A percentile compares a stretch with the other conserved stretches of the same genome.
Conservation (phyloP, 2,797 vertebrate genomes). For the Argyrosomus regius region DNA sequence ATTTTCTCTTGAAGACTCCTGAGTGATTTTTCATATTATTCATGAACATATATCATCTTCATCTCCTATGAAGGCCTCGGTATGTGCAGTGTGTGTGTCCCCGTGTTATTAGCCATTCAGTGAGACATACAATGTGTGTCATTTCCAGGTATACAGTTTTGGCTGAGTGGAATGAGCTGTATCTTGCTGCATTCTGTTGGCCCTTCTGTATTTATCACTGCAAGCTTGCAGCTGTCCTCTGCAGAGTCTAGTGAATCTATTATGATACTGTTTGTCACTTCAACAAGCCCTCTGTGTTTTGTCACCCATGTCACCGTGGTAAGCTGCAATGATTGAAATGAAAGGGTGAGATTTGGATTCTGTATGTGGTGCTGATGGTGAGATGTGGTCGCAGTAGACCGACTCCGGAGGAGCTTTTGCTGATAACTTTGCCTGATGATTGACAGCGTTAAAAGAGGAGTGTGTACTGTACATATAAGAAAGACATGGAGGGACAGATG, state of each 20-base stretch:
- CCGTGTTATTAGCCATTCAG: conserved; percentile 43
- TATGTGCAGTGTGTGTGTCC: conserved; percentile 1
- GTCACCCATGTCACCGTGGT: conserved; percentile 46
- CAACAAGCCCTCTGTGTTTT: conserved; percentile 46
- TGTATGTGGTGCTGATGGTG: conserved; percentile 24
- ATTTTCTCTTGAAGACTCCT: not conserved
- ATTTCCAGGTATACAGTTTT: conserved; percentile 42
- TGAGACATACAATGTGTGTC: conserved; percentile 48
- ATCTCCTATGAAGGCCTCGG: not conserved
- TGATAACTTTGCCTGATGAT: conserved; percentile 48
- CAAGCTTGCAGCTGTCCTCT: conserved; percentile 14
- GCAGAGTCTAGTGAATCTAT: conserved; percentile 37
- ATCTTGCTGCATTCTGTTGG: conserved; percentile 27
- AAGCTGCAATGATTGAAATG: conserved; percentile 45
- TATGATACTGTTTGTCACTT: conserved; percentile 42
- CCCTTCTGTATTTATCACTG: conserved; percentile 48
- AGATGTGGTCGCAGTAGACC: conserved; percentile 40
- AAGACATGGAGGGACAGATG: not conserved
- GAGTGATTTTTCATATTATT: conserved; percentile 28
- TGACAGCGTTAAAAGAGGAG: conserved; percentile 41
- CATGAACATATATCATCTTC: conserved; percentile 29
- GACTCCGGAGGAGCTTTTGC: conserved; percentile 9
- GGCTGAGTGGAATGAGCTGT: conserved; percentile 44
- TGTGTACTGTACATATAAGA: not conserved
- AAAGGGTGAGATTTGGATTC: conserved; percentile 38